A percentile compares a stretch with the other conserved stretches of the same genome.
Conservation (phyloP, 1,140 invertebrate genomes). For the Pseudachorutes palmiensis region DNA sequence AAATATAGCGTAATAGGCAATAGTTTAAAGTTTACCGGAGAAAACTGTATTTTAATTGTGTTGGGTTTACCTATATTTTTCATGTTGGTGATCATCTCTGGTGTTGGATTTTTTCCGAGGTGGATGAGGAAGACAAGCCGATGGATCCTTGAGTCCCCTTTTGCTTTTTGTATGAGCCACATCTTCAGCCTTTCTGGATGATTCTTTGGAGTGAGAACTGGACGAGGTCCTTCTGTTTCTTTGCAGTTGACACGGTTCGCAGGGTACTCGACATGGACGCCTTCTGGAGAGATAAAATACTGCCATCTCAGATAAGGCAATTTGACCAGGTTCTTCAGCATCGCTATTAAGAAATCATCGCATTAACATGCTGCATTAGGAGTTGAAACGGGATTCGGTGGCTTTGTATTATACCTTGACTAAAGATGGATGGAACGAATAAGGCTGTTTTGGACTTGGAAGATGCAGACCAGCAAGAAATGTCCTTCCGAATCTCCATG, state of each 20-base stretch:
- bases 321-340: conserved; percentile 45
- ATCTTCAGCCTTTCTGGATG: conserved; percentile 20
- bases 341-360: conserved; percentile 42
- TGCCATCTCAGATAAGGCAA: conserved; percentile 50
- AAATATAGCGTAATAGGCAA: conserved; percentile 4
- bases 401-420: conserved; percentile 6
- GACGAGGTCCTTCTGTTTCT: conserved; percentile 10
- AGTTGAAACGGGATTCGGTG: not conserved
- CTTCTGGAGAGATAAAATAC: conserved; percentile 49
- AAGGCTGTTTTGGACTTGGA: not conserved
- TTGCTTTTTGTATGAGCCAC: conserved; percentile 30
- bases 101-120: not conserved
- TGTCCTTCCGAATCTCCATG: not conserved
- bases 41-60: not conserved
- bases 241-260: conserved; percentile 41
- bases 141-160: conserved; percentile 25
- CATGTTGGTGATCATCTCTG: conserved; percentile 20
- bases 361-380: not conserved
- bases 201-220: conserved; percentile 37
- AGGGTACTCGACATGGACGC: conserved; percentile 49
- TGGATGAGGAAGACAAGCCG: conserved; percentile 28
- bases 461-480: not conserved
- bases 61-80: conserved; percentile 26
- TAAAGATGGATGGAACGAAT: conserved; percentile 18
- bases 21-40: not conserved